Evolutionary conservation across 2,888 invertebrate genomes (phyloP), one percentile per base, ranked within the genome.

Genomic region (Frankliniella fusca): DNA sequence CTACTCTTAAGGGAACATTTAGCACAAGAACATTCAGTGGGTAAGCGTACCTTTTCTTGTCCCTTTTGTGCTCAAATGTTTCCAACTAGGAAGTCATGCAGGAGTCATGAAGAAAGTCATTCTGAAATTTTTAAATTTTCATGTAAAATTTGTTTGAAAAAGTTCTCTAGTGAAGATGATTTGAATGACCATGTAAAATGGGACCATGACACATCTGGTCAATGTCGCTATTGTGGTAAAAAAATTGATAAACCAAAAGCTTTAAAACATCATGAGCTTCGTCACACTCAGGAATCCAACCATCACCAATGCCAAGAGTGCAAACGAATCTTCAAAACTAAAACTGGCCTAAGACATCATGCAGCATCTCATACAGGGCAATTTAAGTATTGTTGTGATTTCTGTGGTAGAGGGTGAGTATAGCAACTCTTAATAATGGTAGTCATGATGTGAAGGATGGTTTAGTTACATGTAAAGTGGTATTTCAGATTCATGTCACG

Each of bases 381-480:
- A 11, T 85, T 84, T 81, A 85, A 85, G 54, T 85, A 83, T 80
- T 83, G 83, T 70, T 85, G 85, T 81, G 84, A 84, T 49, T 84
- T 81, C 54, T 85, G 85, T 81, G 84, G 84, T 18, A 81, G 84
- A 48, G 85, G 70, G 70, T 76, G 12, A 76, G 70, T 27, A 27
- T 12, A 27, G 12, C 12, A 27, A 54, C 54, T 20, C 54, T 27
- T 23, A 0, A 23, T 27, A 0, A 54, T 76, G 23, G 3, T 27
- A 76, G 12, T 27, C 1, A 38, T 38, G 38, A 38, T 54, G 1
- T 70, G 27, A 27, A 9, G 23, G 9, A 27, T 27, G 9, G 27
- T 76, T 76, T 8, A 76, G 10, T 27, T 2, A 27, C 23, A 76
- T 76, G 15, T 23, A 38, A 3, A 38, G 5, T 38, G 38, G 38